Evolutionary conservation across 53 echinoderm and acorn worm genomes (phyloP).

Genomic region (Luidia sarsii): DNA sequence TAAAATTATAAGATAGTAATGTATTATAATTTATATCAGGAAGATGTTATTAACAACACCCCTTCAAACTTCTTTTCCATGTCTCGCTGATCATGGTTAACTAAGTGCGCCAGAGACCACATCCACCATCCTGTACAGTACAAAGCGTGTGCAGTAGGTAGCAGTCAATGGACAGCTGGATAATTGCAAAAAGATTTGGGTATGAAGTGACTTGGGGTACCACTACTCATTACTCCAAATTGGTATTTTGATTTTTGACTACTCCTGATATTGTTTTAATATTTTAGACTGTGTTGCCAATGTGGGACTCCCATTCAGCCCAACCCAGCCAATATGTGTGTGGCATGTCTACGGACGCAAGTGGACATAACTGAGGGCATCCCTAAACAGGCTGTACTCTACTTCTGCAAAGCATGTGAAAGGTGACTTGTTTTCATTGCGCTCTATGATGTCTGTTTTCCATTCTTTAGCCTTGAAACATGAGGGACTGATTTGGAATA

Average conservation of each 20-base stretch:
- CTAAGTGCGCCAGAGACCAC: too few relatives aligned
- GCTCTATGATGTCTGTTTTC: neutral
- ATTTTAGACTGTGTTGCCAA: slow-evolving; percentile 87
- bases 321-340: slow-evolving; percentile 97
- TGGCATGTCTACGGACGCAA: slow-evolving; percentile 89
- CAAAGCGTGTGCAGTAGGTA: too few relatives aligned
- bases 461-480: too few relatives aligned
- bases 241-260: too few relatives aligned
- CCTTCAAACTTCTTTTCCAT: too few relatives aligned
- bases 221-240: too few relatives aligned
- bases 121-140: too few relatives aligned
- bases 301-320: slow-evolving; percentile 85
- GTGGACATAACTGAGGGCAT: slow-evolving; percentile 99
- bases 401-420: slow-evolving; percentile 95
- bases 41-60: too few relatives aligned
- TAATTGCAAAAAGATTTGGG: neutral
- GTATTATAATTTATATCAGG: too few relatives aligned
- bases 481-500: too few relatives aligned
- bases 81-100: too few relatives aligned
- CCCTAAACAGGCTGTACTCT: slow-evolving; percentile 82
- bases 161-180: neutral
- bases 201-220: neutral
- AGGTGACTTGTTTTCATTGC: slow-evolving; percentile 55
- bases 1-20: too few relatives aligned
- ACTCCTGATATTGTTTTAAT: neutral